Evolutionary conservation across 2,113 vertebrate genomes (phyloP), one percentile per base, ranked within the genome.

Genomic region (Pangasianodon gigas): DNA sequence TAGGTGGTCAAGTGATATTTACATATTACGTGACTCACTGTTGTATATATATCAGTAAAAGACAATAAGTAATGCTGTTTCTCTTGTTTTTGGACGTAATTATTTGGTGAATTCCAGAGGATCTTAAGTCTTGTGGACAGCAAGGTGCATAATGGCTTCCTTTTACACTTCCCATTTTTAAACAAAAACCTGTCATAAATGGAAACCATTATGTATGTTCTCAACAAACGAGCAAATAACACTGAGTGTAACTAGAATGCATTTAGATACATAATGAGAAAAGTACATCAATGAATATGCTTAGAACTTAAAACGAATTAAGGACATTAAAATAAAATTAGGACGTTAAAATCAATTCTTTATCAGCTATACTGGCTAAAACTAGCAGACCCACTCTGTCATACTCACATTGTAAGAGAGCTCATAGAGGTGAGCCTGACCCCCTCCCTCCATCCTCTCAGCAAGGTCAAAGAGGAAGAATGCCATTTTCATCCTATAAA

Each of bases 381-480:
- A 46, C 19, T 0, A 32, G 14, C 26, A 56, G 11, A 46, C 32
- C 9, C 21, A 88, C 51, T 24, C 24, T n/a, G 52, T 88, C 62
- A 60, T 48, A 95, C 97, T 93, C 95, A 99, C 98, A 0, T 94
- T 91, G 93, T 98, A 98, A 0, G 97, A 97, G 2, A 97, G 94
- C 2, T 95, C 95, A 94, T 97, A 98, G 87, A 99, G 97, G 21
- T 95, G 96, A 82, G 95, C 92, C 92, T 96, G 97, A 62, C 93
- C 93, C 29, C 95, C 93, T 58, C 94, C 93, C 85, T 96, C 93
- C 91, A 96, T 91, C 21, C 92, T 93, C 88, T 99, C 98, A 77
- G 98, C 98, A 87, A 99, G 96, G 94, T 97, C 97, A 93, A 98
- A 99, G 93, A 99, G 96, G 93, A 99, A 99, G 95, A 99, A 99